Percentiles rank a stretch among this genome's conserved stretches.
phyloP scores from a whole-genome alignment of 1,140 invertebrate genomes.

The Orius laevigatus region DNA sequence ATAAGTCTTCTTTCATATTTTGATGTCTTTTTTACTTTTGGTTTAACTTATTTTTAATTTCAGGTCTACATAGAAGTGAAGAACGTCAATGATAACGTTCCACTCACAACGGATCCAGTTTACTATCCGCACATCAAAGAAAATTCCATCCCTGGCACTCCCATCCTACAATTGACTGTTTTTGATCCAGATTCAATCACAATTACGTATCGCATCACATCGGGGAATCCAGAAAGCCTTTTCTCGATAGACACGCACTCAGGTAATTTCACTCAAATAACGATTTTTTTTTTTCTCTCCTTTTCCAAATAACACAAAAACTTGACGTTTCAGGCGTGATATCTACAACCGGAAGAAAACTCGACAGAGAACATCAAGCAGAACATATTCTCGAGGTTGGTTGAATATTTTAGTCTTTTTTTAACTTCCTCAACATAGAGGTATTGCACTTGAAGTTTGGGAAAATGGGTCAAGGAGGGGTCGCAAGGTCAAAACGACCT shows the following conservation, averaged over 20 bases:
- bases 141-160: conserved; percentile 57
- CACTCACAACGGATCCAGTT: conserved; percentile 66
- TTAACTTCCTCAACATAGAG: too few species aligned
- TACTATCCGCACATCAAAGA: conserved; percentile 72
- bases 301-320: neutral
- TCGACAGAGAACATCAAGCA: conserved; percentile 70
- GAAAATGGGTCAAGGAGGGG: too few species aligned
- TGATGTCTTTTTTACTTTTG: neutral
- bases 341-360: conserved; percentile 57
- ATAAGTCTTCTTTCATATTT: conserved; percentile 3
- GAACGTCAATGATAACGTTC: conserved; percentile 88
- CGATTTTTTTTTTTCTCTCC: conserved; percentile 3
- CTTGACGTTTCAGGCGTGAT: conserved; percentile 49
- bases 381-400: conserved; percentile 76
- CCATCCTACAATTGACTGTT: conserved; percentile 60
- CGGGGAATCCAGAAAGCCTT: conserved; percentile 77
- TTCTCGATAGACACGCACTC: conserved; percentile 73
- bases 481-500: too few species aligned
- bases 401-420: too few species aligned
- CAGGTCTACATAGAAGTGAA: conserved; percentile 78
- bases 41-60: conserved; percentile 13
- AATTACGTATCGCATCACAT: conserved; percentile 65
- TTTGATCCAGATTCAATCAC: conserved; percentile 60
- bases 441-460: too few species aligned
- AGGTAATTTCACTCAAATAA: conserved; percentile 38